Evolutionary conservation across 1,140 invertebrate genomes (phyloP).

Genomic region (Pseudomyrmex flavicornis): DNA sequence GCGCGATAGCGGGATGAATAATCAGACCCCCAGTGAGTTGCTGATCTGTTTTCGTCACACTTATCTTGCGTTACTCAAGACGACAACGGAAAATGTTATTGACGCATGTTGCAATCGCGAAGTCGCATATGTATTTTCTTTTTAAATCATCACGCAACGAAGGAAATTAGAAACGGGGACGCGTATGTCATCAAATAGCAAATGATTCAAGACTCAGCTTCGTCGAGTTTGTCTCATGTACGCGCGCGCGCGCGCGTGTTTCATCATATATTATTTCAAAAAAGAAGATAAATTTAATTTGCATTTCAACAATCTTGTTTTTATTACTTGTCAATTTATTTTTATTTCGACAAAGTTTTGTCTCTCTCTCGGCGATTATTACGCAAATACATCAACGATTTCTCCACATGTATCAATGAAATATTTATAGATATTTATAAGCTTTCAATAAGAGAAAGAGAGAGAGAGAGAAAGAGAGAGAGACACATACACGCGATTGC

Average conservation of each 20-base stretch:
- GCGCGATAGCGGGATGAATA: constrained; percentile 19
- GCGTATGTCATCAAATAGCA: neutral
- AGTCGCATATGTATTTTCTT: constrained; percentile 1
- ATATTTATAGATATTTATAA: too few species aligned
- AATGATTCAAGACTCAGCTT: neutral
- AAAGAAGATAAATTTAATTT: too few species aligned
- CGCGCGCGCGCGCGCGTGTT: too few species aligned
- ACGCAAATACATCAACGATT: neutral
- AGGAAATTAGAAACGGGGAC: neutral
- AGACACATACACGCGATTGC: neutral
- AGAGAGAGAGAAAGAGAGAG: neutral
- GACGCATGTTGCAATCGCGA: constrained; percentile 28
- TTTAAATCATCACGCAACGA: neutral
- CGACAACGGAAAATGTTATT: constrained; percentile 35
- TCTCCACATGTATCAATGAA: neutral
- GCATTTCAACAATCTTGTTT: too few species aligned
- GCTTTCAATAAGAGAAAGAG: neutral
- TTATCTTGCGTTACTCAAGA: constrained; percentile 29
- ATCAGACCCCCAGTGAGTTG: constrained; percentile 61
- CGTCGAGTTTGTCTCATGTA: neutral
- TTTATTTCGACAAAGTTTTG: neutral
- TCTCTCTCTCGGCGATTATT: neutral
- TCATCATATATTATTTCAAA: neutral
- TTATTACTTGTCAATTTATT: neutral
- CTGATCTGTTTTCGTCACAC: constrained; percentile 1